Evolutionary conservation across 2,888 invertebrate genomes (phyloP), one percentile per base, ranked within the genome.

Genomic region (Spatulosminthurus flaviceps): DNA sequence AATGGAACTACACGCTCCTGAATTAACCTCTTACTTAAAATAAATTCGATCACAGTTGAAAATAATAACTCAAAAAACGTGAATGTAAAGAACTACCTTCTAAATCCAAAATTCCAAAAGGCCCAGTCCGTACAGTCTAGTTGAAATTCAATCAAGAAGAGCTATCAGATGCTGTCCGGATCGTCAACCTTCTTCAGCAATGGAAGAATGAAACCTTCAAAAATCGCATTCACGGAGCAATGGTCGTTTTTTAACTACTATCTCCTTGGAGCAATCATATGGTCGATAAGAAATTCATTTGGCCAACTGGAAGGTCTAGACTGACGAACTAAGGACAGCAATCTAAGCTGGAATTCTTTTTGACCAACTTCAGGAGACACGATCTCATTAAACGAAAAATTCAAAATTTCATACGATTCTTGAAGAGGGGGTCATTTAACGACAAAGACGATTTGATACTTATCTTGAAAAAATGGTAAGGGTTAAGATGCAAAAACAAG

Each of bases 181-280:
- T 64, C 64, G 64, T 64, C 64, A 64, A 24, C 4, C 64, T 22
- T 64, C 64, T 24, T 64, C 11, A 22, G 24, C 64, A 64, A 64
- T 64, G 64, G n/a, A n/a, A n/a, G n/a, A 64, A 64, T 64, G 64
- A 9, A 64, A 24, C 26, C 64, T 9, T 51, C 5, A 4, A 1
- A 60, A 64, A 64, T 64, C 64, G 64, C 64, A 22, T 64, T 24
- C 64, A 2, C 7, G 64, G 64, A 64, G 64, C 64, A 64, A 64
- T 64, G 51, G 51, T 51, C 16, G 51, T 51, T 60, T 5, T 2
- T 26, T 9, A 64, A 64, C 64, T 64, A 64, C 16, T 26, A 24
- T 24, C 64, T 64, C 64, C 64, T 22, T 22, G 64, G 26, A 64
- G 64, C 64, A 64, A 64, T 64, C 26, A 24, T 26, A n/a, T n/a